These are phyloP conservation scores for Lordiphosa andalusiaca DNA, from an alignment of 2,888 invertebrate species.

Conservation along the genomic window DNA sequence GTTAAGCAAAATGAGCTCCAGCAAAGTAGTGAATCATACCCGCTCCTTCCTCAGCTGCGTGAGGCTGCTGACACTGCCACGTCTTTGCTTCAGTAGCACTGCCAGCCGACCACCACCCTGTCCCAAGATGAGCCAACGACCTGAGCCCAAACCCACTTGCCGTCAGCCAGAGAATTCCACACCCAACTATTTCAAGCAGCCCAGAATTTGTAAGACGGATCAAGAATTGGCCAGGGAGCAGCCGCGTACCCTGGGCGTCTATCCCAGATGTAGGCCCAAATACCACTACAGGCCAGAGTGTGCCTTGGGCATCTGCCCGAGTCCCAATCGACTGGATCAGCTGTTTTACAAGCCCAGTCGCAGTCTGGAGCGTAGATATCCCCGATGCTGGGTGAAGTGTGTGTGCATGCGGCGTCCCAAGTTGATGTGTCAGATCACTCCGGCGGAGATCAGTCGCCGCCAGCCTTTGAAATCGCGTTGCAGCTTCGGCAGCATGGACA, in stretches of 20 bases:
- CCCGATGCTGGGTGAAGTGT: conserved; percentile 36
- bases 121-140: too few relatives aligned
- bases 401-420: conserved; percentile 3
- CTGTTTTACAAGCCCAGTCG: conserved; percentile 35
- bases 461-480: background rate
- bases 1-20: too few relatives aligned
- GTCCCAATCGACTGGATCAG: conserved; percentile 20
- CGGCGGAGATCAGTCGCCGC: conserved; percentile 12
- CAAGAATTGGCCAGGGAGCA: conserved; percentile 11
- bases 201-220: conserved; percentile 25
- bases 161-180: background rate
- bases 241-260: conserved; percentile 20
- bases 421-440: background rate
- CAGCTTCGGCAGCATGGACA: background rate
- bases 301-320: too few relatives aligned
- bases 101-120: too few relatives aligned
- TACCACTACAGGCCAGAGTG: conserved; percentile 9
- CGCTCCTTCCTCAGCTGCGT: too few relatives aligned
- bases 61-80: too few relatives aligned
- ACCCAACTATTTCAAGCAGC: background rate
- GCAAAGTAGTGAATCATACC: too few relatives aligned
- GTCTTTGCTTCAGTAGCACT: too few relatives aligned
- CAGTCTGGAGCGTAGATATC: conserved; percentile 21
- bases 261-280: conserved; percentile 8
- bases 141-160: background rate